Evolutionary conservation across 1,140 invertebrate genomes (phyloP), one percentile per base, ranked within the genome.

Genomic region (Thalassaphorura encarpata): DNA sequence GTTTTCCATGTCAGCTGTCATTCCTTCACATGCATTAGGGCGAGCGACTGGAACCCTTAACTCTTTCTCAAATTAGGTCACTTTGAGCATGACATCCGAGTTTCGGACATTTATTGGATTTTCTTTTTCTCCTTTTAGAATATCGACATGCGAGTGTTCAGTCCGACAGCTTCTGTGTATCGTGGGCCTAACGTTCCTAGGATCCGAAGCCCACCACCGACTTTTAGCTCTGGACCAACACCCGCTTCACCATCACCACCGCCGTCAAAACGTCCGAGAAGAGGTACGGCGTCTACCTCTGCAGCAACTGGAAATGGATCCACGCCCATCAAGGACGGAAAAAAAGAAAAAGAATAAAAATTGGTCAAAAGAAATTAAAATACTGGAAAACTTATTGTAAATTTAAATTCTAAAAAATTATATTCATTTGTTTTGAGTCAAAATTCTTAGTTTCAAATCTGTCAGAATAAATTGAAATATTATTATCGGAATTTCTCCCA

Each of bases 81-180:
- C 8, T 19, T 24, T 42, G 11, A 52, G 26, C n/a, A 24, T 51
- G 18, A 24, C 26, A 54, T 21, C 18, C 18, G 27, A 23, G 21
- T 27, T n/a, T 16, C n/a, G 23, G n/a, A 21, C n/a, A 50, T 19
- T 33, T 18, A 36, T 19, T 19, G 40, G n/a, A 42, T 52, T 28
- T 33, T 27, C 6, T 18, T 19, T 28, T 28, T 36, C 16, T 18
- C 19, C 33, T 36, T 65, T 26, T 54, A 74, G 72, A 68, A 70
- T 58, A 60, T 72, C 45, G 74, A 75, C 52, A 70, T 71, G 8
- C 64, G 70, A 27, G 72, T 75, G n/a, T 75, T 74, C 66, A 74
- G 72, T 58, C 74, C 74, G 18, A 74, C 71, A 23, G 67, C 72
- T 39, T 64, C 56, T 19, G 60, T 63, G 24, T 60, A 66, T 36